Evolutionary conservation across 1,140 invertebrate genomes (phyloP), one percentile per base, ranked within the genome.

Genomic region (Oncopeltus fasciatus): DNA sequence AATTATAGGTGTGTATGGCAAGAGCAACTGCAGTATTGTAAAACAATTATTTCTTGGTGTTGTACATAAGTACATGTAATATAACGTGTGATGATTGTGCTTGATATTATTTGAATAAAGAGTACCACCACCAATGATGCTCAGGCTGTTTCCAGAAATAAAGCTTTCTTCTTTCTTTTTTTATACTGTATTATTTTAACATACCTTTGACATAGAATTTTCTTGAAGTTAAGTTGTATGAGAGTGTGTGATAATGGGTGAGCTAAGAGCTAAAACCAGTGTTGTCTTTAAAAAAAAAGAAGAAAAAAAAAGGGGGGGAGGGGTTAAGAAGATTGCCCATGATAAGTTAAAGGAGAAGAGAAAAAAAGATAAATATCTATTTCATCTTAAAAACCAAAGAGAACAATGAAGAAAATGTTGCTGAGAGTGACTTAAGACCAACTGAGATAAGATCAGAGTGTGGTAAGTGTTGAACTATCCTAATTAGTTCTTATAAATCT

Each of bases 31-130:
- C 56, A 57, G 14, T 57, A 57, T 29, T 26, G 12, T 38, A 57
- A 57, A 11, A 20, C 14, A 16, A 29, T 20, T 57, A 18, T 14
- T n/a, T 57, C 29, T 57, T 57, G 28, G 18, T 38, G 31, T 38
- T 29, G 31, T 57, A 57, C n/a, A 33, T 57, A 53, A 53, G 21
- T 53, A 53, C 21, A 53, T 53, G 49, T 53, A 53, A 24, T 53
- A 53, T 53, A 53, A 20, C 12, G 20, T 53, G 21, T 53, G 14
- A 16, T 53, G 18, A 53, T 53, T 53, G 24, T 53, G 24, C 46
- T 27, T 61, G 59, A 24, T 49, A 29, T 28, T 61, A 44, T 24
- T n/a, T 33, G 20, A 49, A 46, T 29, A 28, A 43, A 51, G 27
- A 31, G 44, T 49, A 27, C 59, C 28, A 18, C 27, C 16, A 29